phyloP scores from a whole-genome alignment of 2,113 vertebrate genomes.

The Cygnus atratus region DNA sequence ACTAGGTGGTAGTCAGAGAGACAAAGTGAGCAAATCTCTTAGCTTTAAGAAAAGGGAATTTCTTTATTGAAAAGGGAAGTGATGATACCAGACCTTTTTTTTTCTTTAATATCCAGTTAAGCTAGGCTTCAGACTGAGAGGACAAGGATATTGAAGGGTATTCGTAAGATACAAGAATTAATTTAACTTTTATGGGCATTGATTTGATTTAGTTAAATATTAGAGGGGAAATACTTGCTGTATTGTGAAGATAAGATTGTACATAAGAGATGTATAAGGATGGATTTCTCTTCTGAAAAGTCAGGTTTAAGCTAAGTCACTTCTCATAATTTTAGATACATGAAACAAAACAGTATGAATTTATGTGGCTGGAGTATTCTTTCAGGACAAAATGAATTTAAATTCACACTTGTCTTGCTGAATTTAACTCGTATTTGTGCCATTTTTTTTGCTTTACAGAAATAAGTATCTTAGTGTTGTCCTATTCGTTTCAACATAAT shows the following conservation, averaged over 20 bases:
- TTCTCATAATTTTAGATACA: neutral
- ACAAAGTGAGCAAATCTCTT: neutral
- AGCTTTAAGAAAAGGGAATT: neutral
- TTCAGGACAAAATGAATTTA: neutral
- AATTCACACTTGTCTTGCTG: neutral
- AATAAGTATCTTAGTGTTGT: neutral
- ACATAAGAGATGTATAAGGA: neutral
- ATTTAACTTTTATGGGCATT: neutral
- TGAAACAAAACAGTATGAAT: neutral
- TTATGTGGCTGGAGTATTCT: neutral
- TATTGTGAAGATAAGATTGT: neutral
- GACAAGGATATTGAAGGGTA: neutral
- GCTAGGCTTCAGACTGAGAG: neutral
- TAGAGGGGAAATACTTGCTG: neutral
- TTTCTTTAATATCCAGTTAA: neutral
- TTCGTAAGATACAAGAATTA: neutral
- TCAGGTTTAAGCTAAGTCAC: neutral
- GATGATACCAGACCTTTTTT: neutral
- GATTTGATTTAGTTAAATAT: neutral
- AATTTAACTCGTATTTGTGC: neutral
- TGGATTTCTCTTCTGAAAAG: neutral
- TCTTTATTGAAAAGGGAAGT: neutral
- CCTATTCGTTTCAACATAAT: neutral
- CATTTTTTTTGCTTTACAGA: neutral
- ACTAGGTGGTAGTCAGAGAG: neutral